These are phyloP conservation scores for Gambelia wislizenii DNA, from an alignment of 2,797 vertebrate species.

Conservation along the genomic window DNA sequence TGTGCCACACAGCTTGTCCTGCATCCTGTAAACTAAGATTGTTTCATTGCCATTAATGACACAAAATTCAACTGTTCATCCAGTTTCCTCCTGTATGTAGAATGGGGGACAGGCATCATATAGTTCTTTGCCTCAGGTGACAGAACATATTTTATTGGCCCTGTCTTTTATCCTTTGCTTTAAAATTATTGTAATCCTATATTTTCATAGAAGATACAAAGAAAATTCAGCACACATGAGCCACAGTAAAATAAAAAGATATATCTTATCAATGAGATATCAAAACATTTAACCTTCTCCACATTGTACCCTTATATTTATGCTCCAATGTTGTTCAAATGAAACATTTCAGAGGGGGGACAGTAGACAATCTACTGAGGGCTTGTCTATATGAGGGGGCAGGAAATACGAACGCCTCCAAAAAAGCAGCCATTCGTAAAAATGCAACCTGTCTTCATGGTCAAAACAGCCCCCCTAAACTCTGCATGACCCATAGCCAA, in stretches of 20 bases:
- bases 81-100: not conserved
- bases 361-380: too few species aligned
- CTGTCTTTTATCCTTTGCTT: not conserved
- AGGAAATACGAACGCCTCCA: too few species aligned
- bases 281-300: not conserved
- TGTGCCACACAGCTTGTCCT: not conserved
- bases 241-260: not conserved
- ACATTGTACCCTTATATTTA: not conserved
- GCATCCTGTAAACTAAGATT: not conserved
- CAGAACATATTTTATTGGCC: not conserved
- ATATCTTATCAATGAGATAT: not conserved
- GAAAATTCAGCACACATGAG: not conserved
- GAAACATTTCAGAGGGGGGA: not conserved
- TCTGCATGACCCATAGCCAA: too few species aligned
- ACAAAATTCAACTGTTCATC: not conserved
- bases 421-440: too few species aligned
- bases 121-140: not conserved
- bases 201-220: not conserved
- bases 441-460: too few species aligned
- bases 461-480: too few species aligned
- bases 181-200: not conserved
- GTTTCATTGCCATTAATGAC: not conserved
- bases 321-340: not conserved
- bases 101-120: not conserved
- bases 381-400: too few species aligned